Base-by-base conservation (phyloP, 2,888 invertebrate genomes). In the Punctoribates punctum region DNA sequence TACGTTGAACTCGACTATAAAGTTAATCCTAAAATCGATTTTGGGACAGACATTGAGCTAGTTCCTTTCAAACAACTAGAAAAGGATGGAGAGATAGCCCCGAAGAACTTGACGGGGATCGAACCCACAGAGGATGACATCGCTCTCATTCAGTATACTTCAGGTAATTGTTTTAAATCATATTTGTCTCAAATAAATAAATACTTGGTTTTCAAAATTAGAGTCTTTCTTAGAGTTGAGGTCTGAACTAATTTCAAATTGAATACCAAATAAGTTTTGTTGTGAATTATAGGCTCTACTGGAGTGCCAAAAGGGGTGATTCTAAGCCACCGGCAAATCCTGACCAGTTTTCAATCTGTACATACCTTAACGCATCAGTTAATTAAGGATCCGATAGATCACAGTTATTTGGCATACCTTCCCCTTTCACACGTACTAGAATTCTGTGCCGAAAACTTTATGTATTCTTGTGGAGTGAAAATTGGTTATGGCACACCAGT, bases 101-200 rank as follows among this genome's bases (percentile, higher is more conserved):
- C 73, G 0, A 60, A 76, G 13, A 11, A 54, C 8, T 3, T 57
- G 73, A 20, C 15, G 5, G 73, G 73, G 0, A 77, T 79, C 17
- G 87, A 88, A 8, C 93, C 94, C 0, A 84, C 85, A 8, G 34
- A 34, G 9, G 86, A 88, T 17, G 97, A 98, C 84, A 89, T 91
- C 5, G 98, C 98, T 73, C 94, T 99, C 81, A 91, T 99, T 62
- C 99, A 99, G 98, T 99, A 98, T 87, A 99, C 98, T 1, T 96
- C 95, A 81, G 98, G 98, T 9, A 74, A 17, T 48, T 48, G n/a
- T n/a, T n/a, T 8, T 5, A 8, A 34, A 34, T 34, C 3, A 34
- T 34, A 34, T 34, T 34, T 34, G 8, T 34, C 34, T 34, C 4
- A 34, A 34, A n/a, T n/a, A n/a, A 8, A 34, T 8, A 34, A 34